These are phyloP conservation scores for Urocolius indicus DNA, from an alignment of 2,113 vertebrate genomes.

Conservation along the genomic window DNA sequence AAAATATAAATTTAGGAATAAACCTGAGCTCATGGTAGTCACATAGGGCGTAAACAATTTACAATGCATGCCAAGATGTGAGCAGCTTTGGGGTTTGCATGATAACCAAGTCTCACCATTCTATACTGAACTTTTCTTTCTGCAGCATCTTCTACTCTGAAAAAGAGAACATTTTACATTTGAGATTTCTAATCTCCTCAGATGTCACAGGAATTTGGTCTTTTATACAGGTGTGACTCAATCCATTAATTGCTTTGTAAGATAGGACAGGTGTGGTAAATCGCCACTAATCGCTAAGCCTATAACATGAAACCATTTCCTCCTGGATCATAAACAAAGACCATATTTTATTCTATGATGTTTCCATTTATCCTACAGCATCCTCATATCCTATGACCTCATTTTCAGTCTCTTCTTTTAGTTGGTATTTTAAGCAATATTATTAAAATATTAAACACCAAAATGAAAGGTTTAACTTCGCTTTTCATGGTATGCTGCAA, in stretches of 20 bases:
- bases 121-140: neutral
- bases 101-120: neutral
- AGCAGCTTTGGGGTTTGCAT: neutral
- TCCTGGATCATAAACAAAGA: neutral
- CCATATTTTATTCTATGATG: neutral
- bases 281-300: neutral
- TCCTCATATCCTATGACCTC: neutral
- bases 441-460: neutral
- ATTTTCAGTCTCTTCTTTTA: neutral
- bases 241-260: neutral
- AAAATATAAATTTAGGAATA: neutral
- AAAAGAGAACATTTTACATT: neutral
- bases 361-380: neutral
- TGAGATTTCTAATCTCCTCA: neutral
- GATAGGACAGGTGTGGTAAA: neutral
- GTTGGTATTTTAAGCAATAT: neutral
- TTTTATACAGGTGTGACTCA: neutral
- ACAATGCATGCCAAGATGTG: neutral
- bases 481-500: neutral
- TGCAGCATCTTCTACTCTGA: neutral
- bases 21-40: neutral
- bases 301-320: neutral
- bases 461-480: neutral
- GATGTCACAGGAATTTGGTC: neutral
- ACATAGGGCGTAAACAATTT: neutral